Conservation (phyloP, 2,113 vertebrate species). For the Cromileptes altivelis region DNA sequence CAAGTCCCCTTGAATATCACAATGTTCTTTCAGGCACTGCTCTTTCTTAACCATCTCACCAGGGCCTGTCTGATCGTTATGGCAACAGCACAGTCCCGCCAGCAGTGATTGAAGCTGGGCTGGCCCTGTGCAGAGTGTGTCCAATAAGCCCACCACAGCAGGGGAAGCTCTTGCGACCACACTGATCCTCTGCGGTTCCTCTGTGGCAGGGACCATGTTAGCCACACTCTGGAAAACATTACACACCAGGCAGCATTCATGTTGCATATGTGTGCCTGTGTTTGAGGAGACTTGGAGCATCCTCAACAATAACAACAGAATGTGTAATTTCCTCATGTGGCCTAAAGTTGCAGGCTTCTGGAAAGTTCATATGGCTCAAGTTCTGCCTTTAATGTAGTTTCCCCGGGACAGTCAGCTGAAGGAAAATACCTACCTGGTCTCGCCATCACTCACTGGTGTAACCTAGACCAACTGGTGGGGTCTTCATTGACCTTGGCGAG, state of each 20-base stretch:
- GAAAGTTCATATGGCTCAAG: conserved; percentile 36
- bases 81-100: conserved; percentile 63
- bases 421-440: conserved; percentile 13
- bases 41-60: conserved; percentile 45
- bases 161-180: conserved; percentile 72
- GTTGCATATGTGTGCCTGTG: conserved; percentile 58
- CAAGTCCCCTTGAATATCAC: conserved; percentile 22
- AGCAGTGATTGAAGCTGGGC: conserved; percentile 63
- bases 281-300: conserved; percentile 66
- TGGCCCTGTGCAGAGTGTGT: conserved; percentile 49
- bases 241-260: conserved; percentile 61
- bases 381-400: conserved; percentile 24
- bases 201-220: conserved; percentile 66
- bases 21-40: conserved; percentile 45
- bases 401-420: not conserved
- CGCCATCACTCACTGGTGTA: conserved; percentile 8
- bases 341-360: conserved; percentile 33
- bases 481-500: conserved; percentile 51
- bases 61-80: conserved; percentile 51
- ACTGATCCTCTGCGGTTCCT: conserved; percentile 68
- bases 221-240: conserved; percentile 81
- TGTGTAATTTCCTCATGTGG: conserved; percentile 75
- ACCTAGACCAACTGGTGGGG: not conserved
- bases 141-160: conserved; percentile 73
- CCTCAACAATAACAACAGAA: conserved; percentile 78